Evolutionary conservation across 92 coral and sea anemone genomes (phyloP), one percentile per base, ranked within the genome.

Genomic region (Anthopleura xanthogrammica): DNA sequence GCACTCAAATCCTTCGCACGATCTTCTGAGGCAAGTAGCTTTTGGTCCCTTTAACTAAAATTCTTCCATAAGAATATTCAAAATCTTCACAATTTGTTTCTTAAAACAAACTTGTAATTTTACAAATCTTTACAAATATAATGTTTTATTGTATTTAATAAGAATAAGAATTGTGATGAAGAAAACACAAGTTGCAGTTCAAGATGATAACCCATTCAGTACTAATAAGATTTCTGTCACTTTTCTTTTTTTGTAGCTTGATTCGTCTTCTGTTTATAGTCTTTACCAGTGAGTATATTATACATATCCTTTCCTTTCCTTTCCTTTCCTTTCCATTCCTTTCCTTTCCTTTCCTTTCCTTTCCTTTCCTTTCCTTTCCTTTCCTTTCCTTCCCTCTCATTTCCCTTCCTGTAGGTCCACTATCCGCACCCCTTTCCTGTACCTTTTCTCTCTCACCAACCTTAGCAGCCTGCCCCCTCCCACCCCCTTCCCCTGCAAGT

Each of bases 1-100:
- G 98, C 98, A 20, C 87, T 95, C 78, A 94, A 92, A 62, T 91
- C 98, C 3, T 95, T 95, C 84, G 83, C 94, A 16, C 87, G 92
- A 58, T 95, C 98, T 12, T 23, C 94, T 55, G 95, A 95, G 97
- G 98, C 93, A 57, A 56, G 72, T n/a, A 64, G 36, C 8, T 9
- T 42, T 0, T 16, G 12, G 20, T 13, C 40, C 9, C 62, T 55
- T 7, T 16, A 57, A 17, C 24, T 19, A 19, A 29, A 0, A 29
- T 29, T 29, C 36, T 29, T 29, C 36, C 36, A 29, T 29, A 29
- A 29, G 36, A 29, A 29, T 29, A 29, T 29, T 29, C 36, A 29
- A 29, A 29, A 29, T 29, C 36, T 29, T 29, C 36, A 29, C 36
- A 29, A 29, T 29, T 29, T 29, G 0, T 29, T 29, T 29, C 36